Percentiles rank a stretch among this genome's conserved stretches.
phyloP scores from a whole-genome alignment of 2,113 vertebrate species.

The Myrmecophaga tridactyla region DNA sequence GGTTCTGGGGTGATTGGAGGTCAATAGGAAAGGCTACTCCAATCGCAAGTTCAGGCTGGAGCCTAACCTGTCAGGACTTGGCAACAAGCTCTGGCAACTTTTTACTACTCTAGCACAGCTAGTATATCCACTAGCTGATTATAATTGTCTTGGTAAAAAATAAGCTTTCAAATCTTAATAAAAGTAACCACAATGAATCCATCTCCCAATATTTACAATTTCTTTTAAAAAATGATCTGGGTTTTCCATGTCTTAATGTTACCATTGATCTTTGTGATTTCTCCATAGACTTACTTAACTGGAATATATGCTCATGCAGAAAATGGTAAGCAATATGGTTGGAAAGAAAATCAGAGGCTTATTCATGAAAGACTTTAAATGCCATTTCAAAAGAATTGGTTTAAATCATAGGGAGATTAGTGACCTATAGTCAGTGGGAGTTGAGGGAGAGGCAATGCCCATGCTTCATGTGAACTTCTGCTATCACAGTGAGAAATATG shows the following conservation, averaged over 20 bases:
- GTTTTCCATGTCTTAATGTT: neutral
- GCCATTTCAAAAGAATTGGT: neutral
- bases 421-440: constrained; percentile 38
- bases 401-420: neutral
- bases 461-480: neutral
- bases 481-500: neutral
- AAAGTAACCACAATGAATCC: neutral
- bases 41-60: too few species aligned
- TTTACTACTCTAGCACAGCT: neutral
- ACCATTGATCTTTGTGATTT: neutral
- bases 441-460: neutral
- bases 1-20: neutral
- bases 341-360: neutral
- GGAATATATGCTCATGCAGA: neutral
- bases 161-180: neutral
- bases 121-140: neutral
- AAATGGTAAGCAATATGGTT: neutral
- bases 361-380: neutral
- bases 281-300: neutral
- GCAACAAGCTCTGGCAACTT: neutral
- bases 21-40: neutral
- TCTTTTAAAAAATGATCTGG: neutral
- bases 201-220: neutral
- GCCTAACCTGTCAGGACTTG: neutral
- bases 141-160: neutral